Base-by-base conservation (phyloP, 2,797 vertebrate genomes). In the Darevskia nairensis region DNA sequence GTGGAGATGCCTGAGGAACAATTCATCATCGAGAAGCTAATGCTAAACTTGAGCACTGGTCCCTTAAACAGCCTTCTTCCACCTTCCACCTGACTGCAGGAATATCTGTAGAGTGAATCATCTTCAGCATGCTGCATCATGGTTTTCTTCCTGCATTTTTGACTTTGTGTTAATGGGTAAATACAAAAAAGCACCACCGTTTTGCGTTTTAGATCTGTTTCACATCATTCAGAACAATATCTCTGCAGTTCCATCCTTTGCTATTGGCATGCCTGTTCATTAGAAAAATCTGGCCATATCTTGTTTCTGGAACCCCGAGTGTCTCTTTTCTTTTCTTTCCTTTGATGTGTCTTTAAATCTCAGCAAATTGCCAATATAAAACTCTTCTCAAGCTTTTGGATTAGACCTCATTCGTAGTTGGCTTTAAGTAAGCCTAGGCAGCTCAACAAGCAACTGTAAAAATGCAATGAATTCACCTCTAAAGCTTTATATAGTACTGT, bases 401-500 rank as follows among this genome's bases (percentile, higher is more conserved):
- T 0, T 2, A 75, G 0, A 2, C 78, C 59, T 86, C 84, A 55
- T 29, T 88, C 27, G n/a, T 59, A 25, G 61, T 1, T 91, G 21
- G 6, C 0, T 90, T 66, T 78, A 87, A 25, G 23, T 85, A 25
- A 10, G 59, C 0, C 0, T 4, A 85, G 50, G 23, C 23, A 90
- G 1, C 44, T 87, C 82, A 75, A 86, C n/a, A 94, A 94, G 74
- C 78, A 87, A 81, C 72, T 88, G 86, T 88, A 89, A 15, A 50
- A 82, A 74, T 81, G 25, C 75, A 72, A 84, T 71, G 85, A 76
- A 90, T 87, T 87, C 76, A 15, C 81, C n/a, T 72, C 55, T 9
- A 2, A 80, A 8, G 4, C 86, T 94, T 93, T 94, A 86, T 88
- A 90, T 87, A 82, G 29, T 21, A 86, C 88, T 59, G 88, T 92